Evolutionary conservation across 2,113 vertebrate species (phyloP).

Genomic region (Ellobius talpinus): DNA sequence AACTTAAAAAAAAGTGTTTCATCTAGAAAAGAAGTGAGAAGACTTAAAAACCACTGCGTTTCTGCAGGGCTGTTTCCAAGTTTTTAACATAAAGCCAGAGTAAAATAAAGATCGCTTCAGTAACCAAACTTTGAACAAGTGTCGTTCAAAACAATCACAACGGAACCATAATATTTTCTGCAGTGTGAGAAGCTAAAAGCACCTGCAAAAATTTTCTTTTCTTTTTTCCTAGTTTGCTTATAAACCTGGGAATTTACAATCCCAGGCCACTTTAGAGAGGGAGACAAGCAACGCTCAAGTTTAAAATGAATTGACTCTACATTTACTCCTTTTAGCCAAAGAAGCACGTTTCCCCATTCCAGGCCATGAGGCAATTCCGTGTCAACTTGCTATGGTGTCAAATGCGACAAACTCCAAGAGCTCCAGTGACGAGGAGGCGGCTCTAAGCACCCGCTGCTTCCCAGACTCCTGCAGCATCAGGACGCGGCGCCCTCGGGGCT

Average conservation of each 20-base stretch:
- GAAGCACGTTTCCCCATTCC: conserved; percentile 53
- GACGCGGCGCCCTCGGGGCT: background rate
- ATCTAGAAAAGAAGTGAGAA: conserved; percentile 78
- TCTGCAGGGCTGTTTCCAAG: conserved; percentile 61
- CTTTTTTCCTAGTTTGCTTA: background rate
- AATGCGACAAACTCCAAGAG: conserved; percentile 77
- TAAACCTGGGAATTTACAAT: conserved; percentile 36
- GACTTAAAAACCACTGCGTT: conserved; percentile 53
- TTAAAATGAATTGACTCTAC: conserved; percentile 55
- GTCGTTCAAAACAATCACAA: conserved; percentile 57
- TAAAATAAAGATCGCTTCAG: conserved; percentile 62
- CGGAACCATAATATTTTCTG: conserved; percentile 23
- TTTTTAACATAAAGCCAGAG: conserved; percentile 52
- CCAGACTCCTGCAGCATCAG: conserved; percentile 58
- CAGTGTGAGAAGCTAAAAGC: background rate
- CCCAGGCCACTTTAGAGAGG: background rate
- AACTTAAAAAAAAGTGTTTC: conserved; percentile 74
- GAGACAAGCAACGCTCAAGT: background rate
- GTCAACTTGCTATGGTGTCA: conserved; percentile 76
- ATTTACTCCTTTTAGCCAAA: background rate
- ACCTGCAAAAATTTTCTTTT: background rate
- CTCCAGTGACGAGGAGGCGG: conserved; percentile 51
- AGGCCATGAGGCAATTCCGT: conserved; percentile 56
- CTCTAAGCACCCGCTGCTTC: conserved; percentile 2
- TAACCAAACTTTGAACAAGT: conserved; percentile 69